These are phyloP conservation scores for Anarrhichthys ocellatus DNA, from an alignment of 2,113 vertebrate genomes.

Conservation along the genomic window DNA sequence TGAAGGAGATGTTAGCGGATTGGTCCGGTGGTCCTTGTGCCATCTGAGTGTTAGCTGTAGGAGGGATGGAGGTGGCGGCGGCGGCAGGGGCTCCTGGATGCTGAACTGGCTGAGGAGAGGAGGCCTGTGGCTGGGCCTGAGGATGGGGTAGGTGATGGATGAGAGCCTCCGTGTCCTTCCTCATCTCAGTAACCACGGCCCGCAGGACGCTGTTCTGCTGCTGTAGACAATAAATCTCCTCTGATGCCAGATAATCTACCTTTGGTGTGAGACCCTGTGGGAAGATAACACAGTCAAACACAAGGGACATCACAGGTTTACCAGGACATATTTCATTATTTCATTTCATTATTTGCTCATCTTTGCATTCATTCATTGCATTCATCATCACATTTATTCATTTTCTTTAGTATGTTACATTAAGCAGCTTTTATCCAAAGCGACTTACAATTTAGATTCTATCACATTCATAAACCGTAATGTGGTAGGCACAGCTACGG, in stretches of 20 bases:
- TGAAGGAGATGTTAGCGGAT: background rate
- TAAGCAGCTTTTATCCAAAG: no score
- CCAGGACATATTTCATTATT: background rate
- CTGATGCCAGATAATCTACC: conserved; percentile 55
- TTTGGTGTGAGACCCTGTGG: conserved; percentile 51
- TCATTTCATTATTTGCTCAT: background rate
- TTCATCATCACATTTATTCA: background rate
- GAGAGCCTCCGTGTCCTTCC: conserved; percentile 90
- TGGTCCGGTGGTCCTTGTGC: conserved; percentile 5
- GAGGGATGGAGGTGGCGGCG: background rate
- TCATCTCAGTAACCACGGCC: conserved; percentile 88
- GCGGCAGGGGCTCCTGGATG: background rate
- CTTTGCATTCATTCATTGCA: background rate
- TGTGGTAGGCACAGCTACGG: no score
- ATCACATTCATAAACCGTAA: no score
- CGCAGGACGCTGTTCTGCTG: conserved; percentile 87
- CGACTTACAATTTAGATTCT: no score
- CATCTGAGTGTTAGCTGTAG: conserved; percentile 20
- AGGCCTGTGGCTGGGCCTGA: conserved; percentile 4
- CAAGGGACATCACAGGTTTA: no score
- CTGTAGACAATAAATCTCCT: conserved; percentile 84
- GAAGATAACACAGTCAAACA: background rate
- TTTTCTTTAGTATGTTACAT: background rate
- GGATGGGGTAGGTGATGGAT: conserved; percentile 45
- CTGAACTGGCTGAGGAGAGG: conserved; percentile 9